Evolutionary conservation across 2,888 invertebrate genomes (phyloP).

Genomic region (Nowickia ferox): DNA sequence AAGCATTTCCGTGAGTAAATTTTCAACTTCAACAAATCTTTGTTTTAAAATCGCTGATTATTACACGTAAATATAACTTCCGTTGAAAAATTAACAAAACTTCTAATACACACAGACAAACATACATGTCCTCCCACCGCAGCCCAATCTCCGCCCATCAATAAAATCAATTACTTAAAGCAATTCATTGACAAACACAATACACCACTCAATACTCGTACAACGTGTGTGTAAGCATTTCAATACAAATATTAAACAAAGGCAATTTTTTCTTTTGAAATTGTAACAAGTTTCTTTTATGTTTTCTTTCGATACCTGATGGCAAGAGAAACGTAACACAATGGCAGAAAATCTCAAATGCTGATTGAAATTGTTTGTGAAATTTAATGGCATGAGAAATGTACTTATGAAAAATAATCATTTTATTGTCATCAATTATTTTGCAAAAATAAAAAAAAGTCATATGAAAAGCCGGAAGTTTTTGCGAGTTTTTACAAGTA

Average conservation of each 20-base stretch:
- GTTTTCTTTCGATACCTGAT: not conserved
- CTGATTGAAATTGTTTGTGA: not conserved
- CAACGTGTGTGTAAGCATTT: not conserved
- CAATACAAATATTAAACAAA: conserved; percentile 23
- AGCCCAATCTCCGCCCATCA: not conserved
- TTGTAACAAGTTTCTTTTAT: conserved; percentile 7
- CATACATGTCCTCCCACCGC: no score
- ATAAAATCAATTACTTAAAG: conserved; percentile 50
- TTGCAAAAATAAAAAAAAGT: not conserved
- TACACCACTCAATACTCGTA: conserved; percentile 2
- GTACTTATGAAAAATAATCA: conserved; percentile 34
- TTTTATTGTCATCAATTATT: conserved; percentile 53
- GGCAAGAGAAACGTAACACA: not conserved
- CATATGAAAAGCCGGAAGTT: conserved; percentile 37
- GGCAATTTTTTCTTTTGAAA: conserved; percentile 16
- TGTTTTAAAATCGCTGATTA: no score
- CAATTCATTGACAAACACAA: conserved; percentile 34
- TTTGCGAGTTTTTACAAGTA: not conserved
- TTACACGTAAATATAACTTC: not conserved
- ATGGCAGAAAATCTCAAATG: not conserved
- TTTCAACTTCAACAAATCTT: no score
- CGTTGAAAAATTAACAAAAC: not conserved
- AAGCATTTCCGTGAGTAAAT: no score
- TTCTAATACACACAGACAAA: no score
- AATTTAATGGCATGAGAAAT: conserved; percentile 26